Conservation (phyloP, 2,888 invertebrate genomes). For the Calameuta pallipes region DNA sequence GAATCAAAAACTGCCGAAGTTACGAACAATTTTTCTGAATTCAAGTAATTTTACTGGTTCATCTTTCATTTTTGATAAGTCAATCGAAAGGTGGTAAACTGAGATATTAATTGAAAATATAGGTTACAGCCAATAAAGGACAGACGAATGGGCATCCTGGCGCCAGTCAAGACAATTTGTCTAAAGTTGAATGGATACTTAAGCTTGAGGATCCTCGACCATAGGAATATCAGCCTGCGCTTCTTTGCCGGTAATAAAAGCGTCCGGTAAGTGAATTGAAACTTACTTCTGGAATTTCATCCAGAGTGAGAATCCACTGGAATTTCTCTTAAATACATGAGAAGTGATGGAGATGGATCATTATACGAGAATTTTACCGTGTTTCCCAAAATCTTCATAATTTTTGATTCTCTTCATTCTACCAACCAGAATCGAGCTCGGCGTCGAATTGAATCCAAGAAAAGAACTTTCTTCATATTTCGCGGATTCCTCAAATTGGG, state of each 20-base stretch:
- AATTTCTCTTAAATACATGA: background rate
- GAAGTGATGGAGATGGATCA: background rate
- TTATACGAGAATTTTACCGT: background rate
- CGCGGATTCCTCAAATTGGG: constrained; percentile 28
- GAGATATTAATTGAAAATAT: background rate
- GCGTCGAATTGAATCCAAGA: constrained; percentile 37
- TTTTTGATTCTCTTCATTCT: background rate
- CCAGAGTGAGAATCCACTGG: background rate
- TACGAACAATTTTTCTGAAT: background rate
- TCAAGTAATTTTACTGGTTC: background rate
- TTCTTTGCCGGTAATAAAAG: constrained; percentile 32
- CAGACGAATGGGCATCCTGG: constrained; percentile 8
- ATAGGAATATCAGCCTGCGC: constrained; percentile 36
- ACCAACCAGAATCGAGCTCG: constrained; percentile 42
- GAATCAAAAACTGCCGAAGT: background rate
- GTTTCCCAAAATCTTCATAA: background rate
- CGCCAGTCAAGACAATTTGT: constrained; percentile 37
- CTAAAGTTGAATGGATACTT: constrained; percentile 42
- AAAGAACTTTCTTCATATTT: constrained; percentile 30
- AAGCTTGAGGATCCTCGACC: constrained; percentile 39
- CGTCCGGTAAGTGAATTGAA: constrained; percentile 32
- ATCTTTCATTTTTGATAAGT: background rate
- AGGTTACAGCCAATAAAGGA: background rate
- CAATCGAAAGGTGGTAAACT: background rate
- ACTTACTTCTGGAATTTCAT: background rate